Percentiles rank a stretch among this genome's conserved stretches.
Conservation (phyloP, 2,113 vertebrate species). For the Ammospiza nelsoni region DNA sequence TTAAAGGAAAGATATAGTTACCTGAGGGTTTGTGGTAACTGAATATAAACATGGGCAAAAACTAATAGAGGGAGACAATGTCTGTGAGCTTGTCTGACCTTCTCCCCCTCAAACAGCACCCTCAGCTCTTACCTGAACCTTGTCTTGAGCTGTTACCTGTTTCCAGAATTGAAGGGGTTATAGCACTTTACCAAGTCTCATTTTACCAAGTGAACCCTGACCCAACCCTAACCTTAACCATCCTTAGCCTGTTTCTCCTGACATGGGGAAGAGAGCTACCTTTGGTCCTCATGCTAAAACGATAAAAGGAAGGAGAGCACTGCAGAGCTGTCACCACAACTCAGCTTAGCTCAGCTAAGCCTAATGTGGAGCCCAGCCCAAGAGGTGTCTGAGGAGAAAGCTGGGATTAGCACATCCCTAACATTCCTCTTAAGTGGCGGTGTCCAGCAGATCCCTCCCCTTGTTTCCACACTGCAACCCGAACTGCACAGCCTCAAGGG, state of each 20-base stretch:
- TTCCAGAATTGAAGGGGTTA: background rate
- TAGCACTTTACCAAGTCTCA: background rate
- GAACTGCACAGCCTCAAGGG: background rate
- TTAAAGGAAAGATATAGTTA: background rate
- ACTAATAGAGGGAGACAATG: background rate
- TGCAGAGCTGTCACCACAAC: background rate
- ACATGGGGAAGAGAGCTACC: background rate
- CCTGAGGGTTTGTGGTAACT: background rate
- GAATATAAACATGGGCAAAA: background rate
- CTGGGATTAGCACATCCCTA: fast-evolving
- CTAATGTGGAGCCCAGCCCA: background rate
- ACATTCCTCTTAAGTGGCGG: background rate
- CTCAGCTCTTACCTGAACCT: background rate
- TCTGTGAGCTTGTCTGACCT: background rate
- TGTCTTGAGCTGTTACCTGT: background rate
- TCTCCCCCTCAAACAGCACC: background rate
- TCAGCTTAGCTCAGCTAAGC: background rate
- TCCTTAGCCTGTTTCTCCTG: background rate
- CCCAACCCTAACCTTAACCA: background rate
- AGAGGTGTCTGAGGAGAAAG: background rate
- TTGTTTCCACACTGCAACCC: background rate
- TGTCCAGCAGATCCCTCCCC: background rate
- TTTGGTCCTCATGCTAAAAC: background rate
- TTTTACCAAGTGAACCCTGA: background rate
- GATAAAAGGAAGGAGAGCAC: background rate